These are phyloP conservation scores for Synergus laeviventris DNA, from an alignment of 2,888 invertebrate species.

Conservation along the genomic window DNA sequence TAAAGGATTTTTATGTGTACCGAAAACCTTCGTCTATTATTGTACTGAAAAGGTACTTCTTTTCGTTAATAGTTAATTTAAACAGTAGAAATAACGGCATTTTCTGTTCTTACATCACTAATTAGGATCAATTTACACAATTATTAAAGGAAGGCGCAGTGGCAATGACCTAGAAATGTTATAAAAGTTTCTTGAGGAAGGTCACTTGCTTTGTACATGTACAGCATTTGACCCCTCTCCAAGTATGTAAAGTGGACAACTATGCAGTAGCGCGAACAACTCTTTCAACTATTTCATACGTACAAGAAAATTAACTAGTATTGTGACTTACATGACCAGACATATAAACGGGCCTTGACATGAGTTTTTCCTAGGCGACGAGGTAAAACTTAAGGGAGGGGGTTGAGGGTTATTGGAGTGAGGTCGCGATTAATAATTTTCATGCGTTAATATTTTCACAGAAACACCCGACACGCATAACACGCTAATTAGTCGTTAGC, in stretches of 20 bases:
- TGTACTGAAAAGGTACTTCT: too few relatives aligned
- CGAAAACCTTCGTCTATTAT: too few relatives aligned
- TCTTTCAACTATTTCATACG: conserved; percentile 22
- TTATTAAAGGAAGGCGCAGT: conserved; percentile 21
- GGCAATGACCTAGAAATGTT: conserved; percentile 52
- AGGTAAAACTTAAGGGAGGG: conserved; percentile 24
- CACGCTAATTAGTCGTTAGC: conserved; percentile 15
- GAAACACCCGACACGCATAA: conserved; percentile 17
- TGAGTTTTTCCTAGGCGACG: conserved; percentile 22
- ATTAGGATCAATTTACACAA: conserved; percentile 23
- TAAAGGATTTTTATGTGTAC: too few relatives aligned
- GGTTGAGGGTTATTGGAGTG: conserved; percentile 32
- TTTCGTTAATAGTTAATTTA: too few relatives aligned
- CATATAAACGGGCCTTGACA: conserved; percentile 20
- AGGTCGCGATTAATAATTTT: conserved; percentile 38
- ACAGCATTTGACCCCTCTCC: conserved; percentile 1
- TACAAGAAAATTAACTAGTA: conserved; percentile 4
- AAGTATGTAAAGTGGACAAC: neutral
- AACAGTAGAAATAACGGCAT: neutral
- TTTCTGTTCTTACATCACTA: conserved; percentile 1
- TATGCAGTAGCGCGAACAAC: neutral
- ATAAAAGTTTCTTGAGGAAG: conserved; percentile 52
- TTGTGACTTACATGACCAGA: conserved; percentile 24
- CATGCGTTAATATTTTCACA: conserved; percentile 22
- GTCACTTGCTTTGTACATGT: conserved; percentile 43